Conservation (phyloP, 2,888 invertebrate species). For the Argyresthia albistria region DNA sequence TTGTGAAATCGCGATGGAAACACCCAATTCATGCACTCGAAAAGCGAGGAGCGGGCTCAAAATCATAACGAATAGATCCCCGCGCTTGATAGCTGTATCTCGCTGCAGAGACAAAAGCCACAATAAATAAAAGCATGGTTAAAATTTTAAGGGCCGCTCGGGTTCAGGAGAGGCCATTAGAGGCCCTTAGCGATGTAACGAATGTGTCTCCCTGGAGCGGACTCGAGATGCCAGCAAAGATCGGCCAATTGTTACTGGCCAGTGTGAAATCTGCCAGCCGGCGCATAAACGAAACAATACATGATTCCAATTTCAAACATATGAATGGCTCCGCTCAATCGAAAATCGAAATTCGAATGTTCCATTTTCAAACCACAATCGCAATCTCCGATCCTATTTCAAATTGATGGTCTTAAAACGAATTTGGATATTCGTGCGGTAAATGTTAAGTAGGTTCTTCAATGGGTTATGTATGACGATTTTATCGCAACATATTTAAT, state of each 20-base stretch:
- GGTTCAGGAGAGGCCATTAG: slow-evolving; percentile 52
- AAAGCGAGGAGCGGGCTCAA: slow-evolving; percentile 19
- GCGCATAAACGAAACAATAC: slow-evolving; percentile 24
- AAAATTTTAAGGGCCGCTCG: slow-evolving; percentile 62
- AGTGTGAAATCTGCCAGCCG: slow-evolving; percentile 44
- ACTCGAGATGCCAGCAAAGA: slow-evolving; percentile 44
- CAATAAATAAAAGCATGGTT: slow-evolving; percentile 63
- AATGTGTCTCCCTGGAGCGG: slow-evolving; percentile 27
- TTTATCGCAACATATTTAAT: slow-evolving; percentile 45
- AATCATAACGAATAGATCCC: slow-evolving; percentile 51
- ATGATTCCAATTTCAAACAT: slow-evolving; percentile 20
- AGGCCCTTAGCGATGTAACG: slow-evolving; percentile 59
- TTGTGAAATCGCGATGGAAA: slow-evolving; percentile 1
- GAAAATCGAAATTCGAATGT: slow-evolving; percentile 1
- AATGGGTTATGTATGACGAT: slow-evolving; percentile 22
- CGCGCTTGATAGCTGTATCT: slow-evolving; percentile 38
- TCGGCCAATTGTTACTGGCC: slow-evolving; percentile 47
- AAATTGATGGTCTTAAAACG: slow-evolving; percentile 13
- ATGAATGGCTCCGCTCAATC: slow-evolving; percentile 11
- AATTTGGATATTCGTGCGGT: neutral
- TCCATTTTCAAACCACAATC: slow-evolving; percentile 1
- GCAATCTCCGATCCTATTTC: neutral
- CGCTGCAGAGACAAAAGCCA: slow-evolving; percentile 34
- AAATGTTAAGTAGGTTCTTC: neutral
- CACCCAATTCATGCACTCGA: slow-evolving; percentile 2